These are phyloP conservation scores for Digitonthophagus gazella DNA, from an alignment of 2,888 invertebrate genomes.

Conservation along the genomic window DNA sequence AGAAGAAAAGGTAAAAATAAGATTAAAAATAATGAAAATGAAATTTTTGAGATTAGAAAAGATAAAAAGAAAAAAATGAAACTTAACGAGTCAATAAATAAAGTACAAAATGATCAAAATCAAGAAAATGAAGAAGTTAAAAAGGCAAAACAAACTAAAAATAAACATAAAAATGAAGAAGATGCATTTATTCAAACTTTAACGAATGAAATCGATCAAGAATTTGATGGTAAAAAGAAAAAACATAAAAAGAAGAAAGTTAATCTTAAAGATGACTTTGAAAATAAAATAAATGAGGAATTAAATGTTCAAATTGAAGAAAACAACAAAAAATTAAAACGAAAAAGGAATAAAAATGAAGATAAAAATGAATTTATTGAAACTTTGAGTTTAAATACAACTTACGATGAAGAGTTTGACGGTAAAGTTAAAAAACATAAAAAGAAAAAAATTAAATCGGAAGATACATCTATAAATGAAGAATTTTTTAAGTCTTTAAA, in stretches of 20 bases:
- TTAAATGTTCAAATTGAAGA: no score
- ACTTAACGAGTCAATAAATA: not conserved
- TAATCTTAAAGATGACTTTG: no score
- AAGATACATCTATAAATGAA: conserved; percentile 5
- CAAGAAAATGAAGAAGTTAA: not conserved
- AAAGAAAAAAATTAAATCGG: not conserved
- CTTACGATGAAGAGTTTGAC: no score
- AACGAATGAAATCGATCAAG: not conserved
- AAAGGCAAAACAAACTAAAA: conserved; percentile 25
- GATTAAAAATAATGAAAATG: not conserved
- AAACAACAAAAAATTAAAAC: no score
- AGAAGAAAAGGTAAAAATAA: not conserved
- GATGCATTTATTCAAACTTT: not conserved
- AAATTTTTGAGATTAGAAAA: not conserved
- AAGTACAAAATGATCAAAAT: conserved; percentile 18
- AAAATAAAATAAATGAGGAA: no score
- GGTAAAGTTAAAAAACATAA: no score
- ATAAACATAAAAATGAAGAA: conserved; percentile 1
- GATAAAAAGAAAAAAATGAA: not conserved
- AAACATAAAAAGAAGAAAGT: not conserved
- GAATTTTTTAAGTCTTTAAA: not conserved
- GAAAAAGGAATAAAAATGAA: no score
- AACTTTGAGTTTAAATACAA: no score
- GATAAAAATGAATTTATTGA: no score
- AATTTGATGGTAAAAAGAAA: not conserved